phyloP scores from a whole-genome alignment of 2,797 vertebrate species.

The Ispidina picta region DNA sequence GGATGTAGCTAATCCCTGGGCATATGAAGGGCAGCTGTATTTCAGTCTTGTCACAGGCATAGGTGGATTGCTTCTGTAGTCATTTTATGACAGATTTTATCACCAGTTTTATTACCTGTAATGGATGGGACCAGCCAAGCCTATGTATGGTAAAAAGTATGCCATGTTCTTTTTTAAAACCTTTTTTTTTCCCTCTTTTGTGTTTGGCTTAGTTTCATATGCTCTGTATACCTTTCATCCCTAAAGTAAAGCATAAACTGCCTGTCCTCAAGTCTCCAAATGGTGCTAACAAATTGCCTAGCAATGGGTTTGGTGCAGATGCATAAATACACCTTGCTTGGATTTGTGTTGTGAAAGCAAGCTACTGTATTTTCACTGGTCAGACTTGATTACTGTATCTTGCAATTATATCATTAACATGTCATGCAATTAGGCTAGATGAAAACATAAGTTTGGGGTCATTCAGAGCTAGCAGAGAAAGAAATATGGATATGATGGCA shows the following conservation, averaged over 20 bases:
- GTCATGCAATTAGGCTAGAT: neutral
- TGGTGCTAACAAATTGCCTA: neutral
- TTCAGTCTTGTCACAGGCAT: neutral
- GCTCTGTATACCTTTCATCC: neutral
- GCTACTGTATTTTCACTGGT: neutral
- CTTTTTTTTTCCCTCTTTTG: neutral
- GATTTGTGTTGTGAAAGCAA: neutral
- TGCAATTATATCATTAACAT: neutral
- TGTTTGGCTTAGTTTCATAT: neutral
- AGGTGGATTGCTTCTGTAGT: neutral
- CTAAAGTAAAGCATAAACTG: neutral
- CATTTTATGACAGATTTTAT: neutral
- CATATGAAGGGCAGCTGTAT: neutral
- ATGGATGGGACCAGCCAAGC: neutral
- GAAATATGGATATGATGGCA: neutral
- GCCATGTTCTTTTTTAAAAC: neutral
- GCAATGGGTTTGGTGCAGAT: neutral
- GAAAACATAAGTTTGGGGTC: neutral
- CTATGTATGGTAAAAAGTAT: neutral
- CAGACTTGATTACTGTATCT: neutral
- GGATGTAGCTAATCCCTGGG: neutral
- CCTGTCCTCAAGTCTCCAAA: neutral
- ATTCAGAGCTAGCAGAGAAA: neutral
- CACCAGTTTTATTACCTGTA: neutral
- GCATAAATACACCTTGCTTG: neutral